Conservation (phyloP, 2,888 invertebrate species). For the Liodrosophila aerea region DNA sequence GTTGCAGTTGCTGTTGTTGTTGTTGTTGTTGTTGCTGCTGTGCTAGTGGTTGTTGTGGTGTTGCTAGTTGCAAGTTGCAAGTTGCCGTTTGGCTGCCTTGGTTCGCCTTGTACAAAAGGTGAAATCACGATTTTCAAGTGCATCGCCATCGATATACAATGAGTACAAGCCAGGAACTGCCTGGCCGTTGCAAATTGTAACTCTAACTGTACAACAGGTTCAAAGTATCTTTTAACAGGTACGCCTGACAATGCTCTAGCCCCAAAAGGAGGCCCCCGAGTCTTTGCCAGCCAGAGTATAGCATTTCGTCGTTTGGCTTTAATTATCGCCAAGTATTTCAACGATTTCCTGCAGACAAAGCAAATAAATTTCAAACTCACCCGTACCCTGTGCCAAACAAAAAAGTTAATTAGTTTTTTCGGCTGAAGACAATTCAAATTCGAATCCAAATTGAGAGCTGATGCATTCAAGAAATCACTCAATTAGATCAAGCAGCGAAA, state of each 20-base stretch:
- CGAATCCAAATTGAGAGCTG: background rate
- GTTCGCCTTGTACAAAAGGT: slow-evolving; percentile 67
- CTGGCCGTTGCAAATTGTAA: slow-evolving; percentile 73
- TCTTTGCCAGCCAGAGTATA: slow-evolving; percentile 3
- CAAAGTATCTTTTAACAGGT: slow-evolving; percentile 78
- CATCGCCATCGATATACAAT: slow-evolving; percentile 77
- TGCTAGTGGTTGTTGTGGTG: slow-evolving; percentile 17
- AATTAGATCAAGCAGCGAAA: slow-evolving; percentile 71
- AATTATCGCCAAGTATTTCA: slow-evolving; percentile 74
- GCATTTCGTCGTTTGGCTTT: slow-evolving; percentile 53
- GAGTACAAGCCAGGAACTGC: slow-evolving; percentile 53
- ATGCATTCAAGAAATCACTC: slow-evolving; percentile 65
- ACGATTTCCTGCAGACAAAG: slow-evolving; percentile 60
- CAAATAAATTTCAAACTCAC: slow-evolving; percentile 63
- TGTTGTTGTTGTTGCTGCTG: slow-evolving; percentile 23
- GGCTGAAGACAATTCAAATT: background rate
- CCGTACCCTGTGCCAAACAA: slow-evolving; percentile 17
- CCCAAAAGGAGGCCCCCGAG: slow-evolving; percentile 31
- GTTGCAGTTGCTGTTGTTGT: slow-evolving; percentile 39
- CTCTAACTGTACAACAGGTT: slow-evolving; percentile 81
- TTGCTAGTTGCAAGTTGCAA: slow-evolving; percentile 37
- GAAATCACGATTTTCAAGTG: slow-evolving; percentile 78
- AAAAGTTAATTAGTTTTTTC: slow-evolving; percentile 71
- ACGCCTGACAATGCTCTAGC: slow-evolving; percentile 59
- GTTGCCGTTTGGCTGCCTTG: slow-evolving; percentile 43